Base-by-base conservation (phyloP, 2,888 invertebrate species). In the Agrochola lychnidis region DNA sequence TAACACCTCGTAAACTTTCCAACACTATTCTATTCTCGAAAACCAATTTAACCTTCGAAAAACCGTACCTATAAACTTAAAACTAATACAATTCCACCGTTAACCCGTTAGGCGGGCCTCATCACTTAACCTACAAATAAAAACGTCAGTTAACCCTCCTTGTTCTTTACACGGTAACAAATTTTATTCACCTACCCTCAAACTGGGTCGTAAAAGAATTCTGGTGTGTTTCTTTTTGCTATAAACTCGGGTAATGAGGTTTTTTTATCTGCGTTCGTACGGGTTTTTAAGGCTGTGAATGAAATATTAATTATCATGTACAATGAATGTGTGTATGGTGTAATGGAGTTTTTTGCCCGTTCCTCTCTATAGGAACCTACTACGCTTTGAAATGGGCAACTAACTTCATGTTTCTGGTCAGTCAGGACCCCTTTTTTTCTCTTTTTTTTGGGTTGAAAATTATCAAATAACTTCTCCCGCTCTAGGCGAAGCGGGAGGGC, bases 121-220 rank as follows among this genome's bases (percentile, higher is more conserved):
- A 84, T 77, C 79, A 87, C 82, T 76, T 82, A 84, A 84, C 73
- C 63, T 19, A 63, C 51, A 74, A 76, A 76, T 78, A 79, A 79
- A 82, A 82, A 67, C 36, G 76, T 25, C 70, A 77, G 66, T 76
- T 62, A 66, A 71, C 81, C 69, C 70, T 40, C 62, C 63, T 63
- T 81, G 62, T 70, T 78, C 73, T 84, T 77, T 61, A 73, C 73
- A 68, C 70, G 59, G 64, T 73, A 83, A 79, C 81, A 87, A 85
- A 85, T 85, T 85, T 85, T 81, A 87, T 85, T 81, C 68, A 12
- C 9, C 51, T 74, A 63, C 85, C 73, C 59, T 42, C 64, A 63
- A 79, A 87, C 61, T 19, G 61, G 59, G 61, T 87, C 86, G 86
- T 86, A 85, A 86, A 86, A 78, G 68, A 64, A 77, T 73, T 74